Evolutionary conservation across 1,140 invertebrate genomes (phyloP), one percentile per base, ranked within the genome.

Genomic region (Pemphigus obesinymphae): DNA sequence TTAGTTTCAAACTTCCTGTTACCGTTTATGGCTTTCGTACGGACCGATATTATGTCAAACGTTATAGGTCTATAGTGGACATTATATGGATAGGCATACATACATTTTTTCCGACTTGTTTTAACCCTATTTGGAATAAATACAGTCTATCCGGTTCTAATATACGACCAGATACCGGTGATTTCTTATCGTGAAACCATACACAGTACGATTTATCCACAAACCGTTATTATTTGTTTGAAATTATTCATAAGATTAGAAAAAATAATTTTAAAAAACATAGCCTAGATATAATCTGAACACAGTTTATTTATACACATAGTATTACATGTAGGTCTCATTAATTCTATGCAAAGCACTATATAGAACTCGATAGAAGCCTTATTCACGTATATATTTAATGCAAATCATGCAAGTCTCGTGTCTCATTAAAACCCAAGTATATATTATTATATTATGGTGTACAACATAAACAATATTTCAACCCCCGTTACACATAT

Each of bases 61-160:
- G 5, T 45, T 70, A 11, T 26, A 70, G 66, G 34, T 68, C 37
- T 70, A 43, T 26, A 15, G 37, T 37, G 34, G 20, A 70, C n/a
- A n/a, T n/a, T n/a, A n/a, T 23, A 40, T 13, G 43, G 31, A 23
- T 23, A 43, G 11, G 26, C 17, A 40, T 23, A 70, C 5, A 66
- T 1, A 23, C 10, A 43, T 70, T 70, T 26, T 45, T 40, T 70
- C 26, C 26, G 26, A 70, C 40, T 45, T 20, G 40, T 70, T 45
- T 45, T 70, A 17, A 70, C 68, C 40, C 23, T 70, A 70, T 70
- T 70, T 45, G 68, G 37, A 23, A 70, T 70, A n/a, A 43, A 70
- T 70, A 45, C 23, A 26, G 37, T 43, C 15, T 13, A 29, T 70
- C 68, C 68, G 68, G 68, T 70, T 70, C 26, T 43, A n/a, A n/a